A percentile compares a stretch with the other conserved stretches of the same genome.
These are phyloP conservation scores for Numida meleagris DNA, from an alignment of 2,113 vertebrate genomes.

Conservation along the genomic window DNA sequence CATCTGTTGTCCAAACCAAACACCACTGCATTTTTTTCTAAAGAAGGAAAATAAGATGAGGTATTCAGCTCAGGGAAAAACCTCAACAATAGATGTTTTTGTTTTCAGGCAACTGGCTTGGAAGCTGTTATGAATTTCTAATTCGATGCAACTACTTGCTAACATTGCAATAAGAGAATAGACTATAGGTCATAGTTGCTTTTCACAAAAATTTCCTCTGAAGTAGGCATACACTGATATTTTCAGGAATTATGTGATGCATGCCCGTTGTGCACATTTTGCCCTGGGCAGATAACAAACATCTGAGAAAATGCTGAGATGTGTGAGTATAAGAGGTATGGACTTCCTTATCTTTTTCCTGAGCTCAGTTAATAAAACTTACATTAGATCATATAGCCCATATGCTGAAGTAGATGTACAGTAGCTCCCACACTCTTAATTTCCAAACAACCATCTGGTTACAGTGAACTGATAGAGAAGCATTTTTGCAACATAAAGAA, in stretches of 20 bases:
- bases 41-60: background rate
- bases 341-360: background rate
- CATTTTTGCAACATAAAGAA: background rate
- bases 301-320: background rate
- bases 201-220: background rate
- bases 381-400: background rate
- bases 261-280: background rate
- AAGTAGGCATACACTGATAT: rapidly evolving
- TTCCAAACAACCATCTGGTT: background rate
- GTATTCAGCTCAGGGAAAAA: background rate
- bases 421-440: background rate
- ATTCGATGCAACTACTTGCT: background rate
- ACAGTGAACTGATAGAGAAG: background rate
- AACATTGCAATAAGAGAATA: background rate
- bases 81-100: background rate
- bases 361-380: background rate
- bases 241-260: background rate
- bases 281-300: background rate
- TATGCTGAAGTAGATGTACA: background rate
- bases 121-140: background rate
- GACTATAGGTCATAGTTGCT: background rate
- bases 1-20: constrained; percentile 14
- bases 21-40: background rate
- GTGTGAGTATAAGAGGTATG: background rate
- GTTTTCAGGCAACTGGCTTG: background rate